Percentiles rank a stretch among this genome's conserved stretches.
phyloP scores from a whole-genome alignment of 2,797 vertebrate genomes.

The Philypnodon macrostomus region DNA sequence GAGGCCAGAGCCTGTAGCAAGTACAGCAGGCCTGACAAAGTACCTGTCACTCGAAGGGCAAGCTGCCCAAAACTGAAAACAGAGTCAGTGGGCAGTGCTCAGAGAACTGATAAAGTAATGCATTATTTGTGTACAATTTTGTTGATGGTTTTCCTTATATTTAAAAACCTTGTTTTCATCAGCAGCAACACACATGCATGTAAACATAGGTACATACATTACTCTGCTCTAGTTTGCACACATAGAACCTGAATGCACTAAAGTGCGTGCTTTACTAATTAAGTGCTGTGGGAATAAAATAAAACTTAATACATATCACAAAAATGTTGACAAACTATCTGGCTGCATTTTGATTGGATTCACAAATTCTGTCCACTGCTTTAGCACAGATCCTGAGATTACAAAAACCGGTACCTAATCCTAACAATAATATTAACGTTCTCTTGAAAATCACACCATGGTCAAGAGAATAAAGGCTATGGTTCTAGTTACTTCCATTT shows the following conservation, averaged over 20 bases:
- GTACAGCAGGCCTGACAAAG: slow-evolving; percentile 53
- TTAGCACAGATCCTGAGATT: slow-evolving; percentile 73
- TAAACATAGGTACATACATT: slow-evolving; percentile 77
- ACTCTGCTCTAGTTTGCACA: slow-evolving; percentile 71
- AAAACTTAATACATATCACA: slow-evolving; percentile 49
- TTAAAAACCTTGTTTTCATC: slow-evolving; percentile 58
- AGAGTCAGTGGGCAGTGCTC: slow-evolving; percentile 56
- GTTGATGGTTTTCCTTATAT: slow-evolving; percentile 55
- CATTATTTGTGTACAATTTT: slow-evolving; percentile 57
- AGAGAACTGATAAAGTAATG: slow-evolving; percentile 49
- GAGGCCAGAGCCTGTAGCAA: slow-evolving; percentile 36
- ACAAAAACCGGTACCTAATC: slow-evolving; percentile 58
- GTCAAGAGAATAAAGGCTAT: slow-evolving; percentile 46
- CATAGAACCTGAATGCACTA: slow-evolving; percentile 75
- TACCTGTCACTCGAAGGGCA: slow-evolving; percentile 43
- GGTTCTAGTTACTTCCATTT: slow-evolving; percentile 45
- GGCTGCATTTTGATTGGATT: slow-evolving; percentile 64
- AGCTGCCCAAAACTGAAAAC: slow-evolving; percentile 28
- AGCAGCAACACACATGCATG: slow-evolving; percentile 75
- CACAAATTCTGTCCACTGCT: slow-evolving; percentile 61
- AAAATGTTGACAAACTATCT: slow-evolving; percentile 45
- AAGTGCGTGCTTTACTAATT: slow-evolving; percentile 75
- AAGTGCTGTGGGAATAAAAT: slow-evolving; percentile 73
- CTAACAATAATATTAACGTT: slow-evolving; percentile 37
- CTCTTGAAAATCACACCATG: slow-evolving; percentile 28